phyloP scores from a whole-genome alignment of 2,113 vertebrate genomes.

The Phoenicopterus ruber region DNA sequence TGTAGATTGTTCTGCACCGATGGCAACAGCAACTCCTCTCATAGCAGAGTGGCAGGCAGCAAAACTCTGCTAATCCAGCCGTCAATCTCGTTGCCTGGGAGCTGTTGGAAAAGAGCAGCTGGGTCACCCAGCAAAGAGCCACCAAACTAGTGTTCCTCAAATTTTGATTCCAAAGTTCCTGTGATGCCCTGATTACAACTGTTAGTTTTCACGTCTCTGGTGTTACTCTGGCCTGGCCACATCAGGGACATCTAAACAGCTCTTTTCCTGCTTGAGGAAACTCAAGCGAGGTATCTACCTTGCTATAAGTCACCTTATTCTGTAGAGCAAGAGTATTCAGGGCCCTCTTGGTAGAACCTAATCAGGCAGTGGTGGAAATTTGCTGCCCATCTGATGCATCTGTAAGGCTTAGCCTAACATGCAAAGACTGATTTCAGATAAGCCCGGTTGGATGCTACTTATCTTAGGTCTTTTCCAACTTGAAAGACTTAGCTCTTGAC shows the following conservation, averaged over 20 bases:
- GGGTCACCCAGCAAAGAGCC: slow-evolving; percentile 7
- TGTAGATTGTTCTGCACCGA: slow-evolving; percentile 28
- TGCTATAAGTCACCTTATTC: not conserved
- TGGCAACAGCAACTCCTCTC: not conserved
- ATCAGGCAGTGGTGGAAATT: not conserved
- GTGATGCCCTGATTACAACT: not conserved
- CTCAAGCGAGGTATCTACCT: not conserved
- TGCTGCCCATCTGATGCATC: not conserved
- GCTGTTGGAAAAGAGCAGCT: not conserved
- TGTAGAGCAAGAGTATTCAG: not conserved
- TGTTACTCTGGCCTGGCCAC: not conserved
- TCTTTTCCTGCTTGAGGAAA: not conserved
- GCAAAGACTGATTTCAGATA: not conserved
- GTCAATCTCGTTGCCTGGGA: not conserved
- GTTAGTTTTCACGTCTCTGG: not conserved
- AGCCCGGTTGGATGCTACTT: not conserved
- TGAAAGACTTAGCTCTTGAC: not conserved
- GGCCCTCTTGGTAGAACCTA: not conserved
- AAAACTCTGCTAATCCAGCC: slow-evolving; percentile 6
- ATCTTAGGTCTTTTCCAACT: not conserved
- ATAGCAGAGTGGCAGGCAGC: slow-evolving; percentile 14
- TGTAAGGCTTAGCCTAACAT: not conserved
- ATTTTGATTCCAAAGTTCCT: not conserved
- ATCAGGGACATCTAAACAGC: not conserved
- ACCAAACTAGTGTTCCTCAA: not conserved